Conservation (phyloP, 2,888 invertebrate species). For the Bombylius discolor region DNA sequence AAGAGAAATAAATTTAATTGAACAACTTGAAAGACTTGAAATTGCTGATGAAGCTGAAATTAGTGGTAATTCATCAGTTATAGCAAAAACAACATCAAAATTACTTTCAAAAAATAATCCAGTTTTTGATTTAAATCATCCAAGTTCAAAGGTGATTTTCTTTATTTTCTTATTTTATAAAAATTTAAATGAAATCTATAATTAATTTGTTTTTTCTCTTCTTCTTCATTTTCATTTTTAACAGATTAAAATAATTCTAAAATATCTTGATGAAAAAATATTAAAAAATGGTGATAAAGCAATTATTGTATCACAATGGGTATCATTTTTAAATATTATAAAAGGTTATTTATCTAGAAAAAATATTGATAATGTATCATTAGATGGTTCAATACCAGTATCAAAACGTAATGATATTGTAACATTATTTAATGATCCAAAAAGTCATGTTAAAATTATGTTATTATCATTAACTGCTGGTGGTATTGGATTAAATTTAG, state of each 20-base stretch:
- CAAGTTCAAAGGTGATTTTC: slow-evolving; percentile 43
- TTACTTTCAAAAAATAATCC: slow-evolving; percentile 57
- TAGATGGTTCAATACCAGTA: slow-evolving; percentile 66
- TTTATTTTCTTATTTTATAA: background rate
- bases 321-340: slow-evolving; percentile 62
- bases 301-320: slow-evolving; percentile 90
- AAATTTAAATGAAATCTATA: too few species aligned
- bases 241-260: slow-evolving; percentile 45
- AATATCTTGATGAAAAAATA: slow-evolving; percentile 43
- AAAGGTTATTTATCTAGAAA: slow-evolving; percentile 45
- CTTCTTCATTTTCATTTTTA: background rate
- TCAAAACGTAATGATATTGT: slow-evolving; percentile 57
- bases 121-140: slow-evolving; percentile 45
- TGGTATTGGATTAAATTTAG: slow-evolving; percentile 86
- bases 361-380: slow-evolving; percentile 45
- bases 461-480: slow-evolving; percentile 84
- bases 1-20: slow-evolving; percentile 45
- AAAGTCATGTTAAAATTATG: slow-evolving; percentile 48
- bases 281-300: slow-evolving; percentile 50
- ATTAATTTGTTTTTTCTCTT: background rate
- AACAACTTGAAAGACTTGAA: slow-evolving; percentile 50
- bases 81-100: slow-evolving; percentile 45
- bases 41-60: slow-evolving; percentile 30
- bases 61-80: background rate
- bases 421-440: slow-evolving; percentile 53